Base-by-base conservation (phyloP, 2,113 vertebrate species). In the Vimba vimba region DNA sequence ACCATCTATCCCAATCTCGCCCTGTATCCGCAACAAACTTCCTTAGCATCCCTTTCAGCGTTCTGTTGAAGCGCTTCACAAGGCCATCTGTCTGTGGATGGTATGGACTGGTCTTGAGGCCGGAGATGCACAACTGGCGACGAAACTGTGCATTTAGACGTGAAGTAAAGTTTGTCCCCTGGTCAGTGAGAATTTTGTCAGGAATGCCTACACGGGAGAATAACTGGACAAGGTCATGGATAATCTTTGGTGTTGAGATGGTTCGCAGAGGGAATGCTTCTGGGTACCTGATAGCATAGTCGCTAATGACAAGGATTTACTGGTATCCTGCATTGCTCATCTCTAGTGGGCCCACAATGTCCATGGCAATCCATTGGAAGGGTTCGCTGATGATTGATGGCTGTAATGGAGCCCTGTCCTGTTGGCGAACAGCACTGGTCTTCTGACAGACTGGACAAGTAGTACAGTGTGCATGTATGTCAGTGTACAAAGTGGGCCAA, bases 191-290 rank as follows among this genome's bases (percentile, higher is more conserved):
- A 13, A 30, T 85, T 33, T 85, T 19, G 17, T 59, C 9, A 9
- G 30, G 59, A 36, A 77, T 77, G 2, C 74, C 36, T 0, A 85
- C 30, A 64, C 23, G 47, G 6, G 33, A 57, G 25, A 83, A 57
- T 1, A 75, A 23, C 11, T 84, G 82, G 1, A 75, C 52, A 25
- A 84, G 55, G 7, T 21, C 27, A 2, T 36, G 33, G 3, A 71
- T 55, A 1, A 83, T 89, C 92, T 79, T 94, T 82, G 75, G 88
- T 89, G 25, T 43, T 5, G 68, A 74, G 5, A 74, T 45, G 0
- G 52, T 19, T 10, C 30, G 3, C 5, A 83, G 66, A 21, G 82
- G 68, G n/a, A 83, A 59, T 2, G 47, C 6, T 9, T 27, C 68
- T 57, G 55, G 33, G 36, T 71, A 71, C 17, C 68, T 33, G 17